Evolutionary conservation across 1,140 invertebrate genomes (phyloP).

Genomic region (Venturia canescens): DNA sequence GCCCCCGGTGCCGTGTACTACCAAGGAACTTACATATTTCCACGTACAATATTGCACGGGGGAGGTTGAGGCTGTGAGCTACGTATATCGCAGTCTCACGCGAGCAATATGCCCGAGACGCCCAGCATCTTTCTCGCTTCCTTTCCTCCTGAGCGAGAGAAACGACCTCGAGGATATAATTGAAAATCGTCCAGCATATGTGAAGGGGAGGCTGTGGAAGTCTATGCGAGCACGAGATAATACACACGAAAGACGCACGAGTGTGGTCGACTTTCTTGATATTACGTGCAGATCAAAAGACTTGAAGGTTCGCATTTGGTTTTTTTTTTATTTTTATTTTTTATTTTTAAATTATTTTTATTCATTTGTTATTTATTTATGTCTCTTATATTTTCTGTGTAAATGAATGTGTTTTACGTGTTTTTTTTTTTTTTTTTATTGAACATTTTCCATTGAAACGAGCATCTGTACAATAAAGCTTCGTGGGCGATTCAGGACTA

Average conservation of each 20-base stretch:
- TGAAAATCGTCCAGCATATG: constrained; percentile 49
- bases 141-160: constrained; percentile 19
- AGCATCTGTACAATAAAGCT: neutral
- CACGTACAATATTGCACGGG: constrained; percentile 57
- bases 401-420: neutral
- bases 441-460: too few relatives aligned
- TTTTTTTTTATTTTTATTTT: neutral
- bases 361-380: too few relatives aligned
- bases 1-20: constrained; percentile 19
- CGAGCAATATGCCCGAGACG: constrained; percentile 47
- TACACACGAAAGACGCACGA: constrained; percentile 4
- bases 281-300: constrained; percentile 15
- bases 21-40: constrained; percentile 54
- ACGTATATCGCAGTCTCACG: constrained; percentile 46
- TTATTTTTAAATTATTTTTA: neutral
- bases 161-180: constrained; percentile 46
- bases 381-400: neutral
- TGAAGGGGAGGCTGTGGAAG: neutral
- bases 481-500: neutral
- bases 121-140: constrained; percentile 12
- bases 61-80: constrained; percentile 32
- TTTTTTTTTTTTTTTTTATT: neutral
- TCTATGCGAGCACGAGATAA: constrained; percentile 21
- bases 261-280: constrained; percentile 33
- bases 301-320: neutral